Evolutionary conservation across 2,888 invertebrate species (phyloP).

Genomic region (Caenorhabditis angaria): DNA sequence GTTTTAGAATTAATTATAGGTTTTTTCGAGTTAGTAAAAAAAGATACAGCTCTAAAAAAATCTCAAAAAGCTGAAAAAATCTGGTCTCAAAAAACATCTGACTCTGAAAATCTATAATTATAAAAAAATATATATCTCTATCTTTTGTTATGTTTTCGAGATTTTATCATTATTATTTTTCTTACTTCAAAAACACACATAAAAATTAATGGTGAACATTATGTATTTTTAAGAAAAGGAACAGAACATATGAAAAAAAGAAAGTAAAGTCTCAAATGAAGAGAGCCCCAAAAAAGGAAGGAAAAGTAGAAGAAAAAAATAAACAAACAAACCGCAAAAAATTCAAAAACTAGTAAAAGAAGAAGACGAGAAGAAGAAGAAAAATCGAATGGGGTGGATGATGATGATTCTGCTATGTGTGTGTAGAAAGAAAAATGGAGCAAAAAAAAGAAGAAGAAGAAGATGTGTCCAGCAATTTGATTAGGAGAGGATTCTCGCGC

Average conservation of each 20-base stretch:
- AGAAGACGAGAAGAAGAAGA: background rate
- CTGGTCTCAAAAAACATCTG: no score
- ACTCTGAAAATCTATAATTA: no score
- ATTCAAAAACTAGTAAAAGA: slow-evolving; percentile 4
- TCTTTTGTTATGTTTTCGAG: no score
- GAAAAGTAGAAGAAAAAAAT: background rate
- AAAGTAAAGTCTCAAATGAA: background rate
- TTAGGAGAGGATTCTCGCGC: slow-evolving; percentile 4
- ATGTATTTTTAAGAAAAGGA: background rate
- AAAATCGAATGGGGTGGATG: background rate
- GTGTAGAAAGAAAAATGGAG: background rate
- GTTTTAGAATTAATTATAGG: no score
- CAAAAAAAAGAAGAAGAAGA: background rate
- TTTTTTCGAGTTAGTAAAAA: no score
- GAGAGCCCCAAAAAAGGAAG: background rate
- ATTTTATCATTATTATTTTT: no score
- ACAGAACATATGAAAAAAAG: no score
- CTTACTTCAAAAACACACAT: no score
- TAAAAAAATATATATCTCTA: no score
- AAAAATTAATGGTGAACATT: background rate
- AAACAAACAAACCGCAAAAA: slow-evolving; percentile 2
- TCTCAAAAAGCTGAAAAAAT: no score
- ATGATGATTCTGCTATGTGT: no score
- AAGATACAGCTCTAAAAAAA: no score
- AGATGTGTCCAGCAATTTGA: slow-evolving; percentile 4